These are phyloP conservation scores for human DNA, from an alignment of 2,113 vertebrate species.

Conservation along the genomic window GRCh38 chr21:31137001-31137500, in stretches of 20 bases:
- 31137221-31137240: neutral
- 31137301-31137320: neutral
- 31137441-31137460: neutral
- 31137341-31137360: neutral
- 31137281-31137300: neutral
- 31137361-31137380: neutral
- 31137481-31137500: neutral
- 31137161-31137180: neutral
- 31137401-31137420: neutral
- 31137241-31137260: rapidly evolving
- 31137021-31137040: neutral
- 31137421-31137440: neutral
- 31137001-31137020: neutral
- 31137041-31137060: neutral
- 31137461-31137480: neutral
- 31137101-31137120: rapidly evolving
- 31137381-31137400: neutral
- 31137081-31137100: rapidly evolving
- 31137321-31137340: neutral
- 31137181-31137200: rapidly evolving
- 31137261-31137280: rapidly evolving
- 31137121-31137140: neutral
- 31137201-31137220: neutral
- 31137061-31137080: neutral
- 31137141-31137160: neutral